A percentile compares a stretch with the other conserved stretches of the same genome.
Evolutionary conservation across 2,113 vertebrate genomes (phyloP).

Genomic region (Cololabis saira): DNA sequence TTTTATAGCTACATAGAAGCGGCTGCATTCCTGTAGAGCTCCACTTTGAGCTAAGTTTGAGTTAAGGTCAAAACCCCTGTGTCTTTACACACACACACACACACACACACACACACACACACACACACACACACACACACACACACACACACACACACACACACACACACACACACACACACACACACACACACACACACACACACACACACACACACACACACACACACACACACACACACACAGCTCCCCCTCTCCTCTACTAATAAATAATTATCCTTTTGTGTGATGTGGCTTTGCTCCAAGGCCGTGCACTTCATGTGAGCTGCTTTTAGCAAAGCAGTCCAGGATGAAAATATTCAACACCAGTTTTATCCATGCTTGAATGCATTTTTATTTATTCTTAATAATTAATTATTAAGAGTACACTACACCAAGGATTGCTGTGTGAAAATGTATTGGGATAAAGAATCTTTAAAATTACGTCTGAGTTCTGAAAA

Average conservation of each 20-base stretch:
- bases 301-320: conserved; percentile 55
- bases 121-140: conserved; percentile 1
- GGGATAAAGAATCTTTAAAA: too few relatives aligned
- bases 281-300: conserved; percentile 63
- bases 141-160: conserved; percentile 16
- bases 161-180: conserved; percentile 18
- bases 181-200: not conserved
- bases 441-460: not conserved
- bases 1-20: conserved; percentile 52
- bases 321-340: conserved; percentile 37
- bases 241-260: conserved; percentile 18
- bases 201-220: conserved; percentile 18
- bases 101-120: conserved; percentile 19
- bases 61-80: conserved; percentile 68
- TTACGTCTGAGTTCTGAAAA: too few relatives aligned
- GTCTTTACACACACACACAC: conserved; percentile 27
- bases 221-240: conserved; percentile 10
- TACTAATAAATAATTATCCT: conserved; percentile 67
- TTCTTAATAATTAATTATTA: too few relatives aligned
- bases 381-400: too few relatives aligned
- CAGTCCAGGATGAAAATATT: conserved; percentile 27
- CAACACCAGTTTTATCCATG: not conserved
- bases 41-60: conserved; percentile 51
- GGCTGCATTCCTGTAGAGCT: conserved; percentile 61
- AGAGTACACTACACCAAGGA: not conserved